Percentiles rank a stretch among this genome's conserved stretches.
phyloP scores from a whole-genome alignment of 2,113 vertebrate species.

The Osmerus eperlanus region DNA sequence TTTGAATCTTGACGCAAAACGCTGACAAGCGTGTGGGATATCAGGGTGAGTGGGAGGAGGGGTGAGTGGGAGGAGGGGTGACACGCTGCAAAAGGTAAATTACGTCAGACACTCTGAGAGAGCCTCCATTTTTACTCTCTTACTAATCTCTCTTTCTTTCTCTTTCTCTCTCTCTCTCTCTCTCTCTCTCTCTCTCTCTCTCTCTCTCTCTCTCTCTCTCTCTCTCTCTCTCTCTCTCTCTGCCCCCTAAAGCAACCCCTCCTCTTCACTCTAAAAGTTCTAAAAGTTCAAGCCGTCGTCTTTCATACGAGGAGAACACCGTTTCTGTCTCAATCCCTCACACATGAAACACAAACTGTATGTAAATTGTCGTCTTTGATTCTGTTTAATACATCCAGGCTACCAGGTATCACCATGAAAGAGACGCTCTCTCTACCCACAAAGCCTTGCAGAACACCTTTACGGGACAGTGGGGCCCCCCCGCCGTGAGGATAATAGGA shows the following conservation, averaged over 20 bases:
- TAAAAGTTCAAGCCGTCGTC: constrained; percentile 59
- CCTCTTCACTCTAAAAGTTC: constrained; percentile 45
- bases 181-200: constrained; percentile 20
- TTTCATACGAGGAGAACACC: constrained; percentile 48
- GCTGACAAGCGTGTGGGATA: constrained; percentile 33
- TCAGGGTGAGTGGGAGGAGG: too few relatives aligned
- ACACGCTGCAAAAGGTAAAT: constrained; percentile 49
- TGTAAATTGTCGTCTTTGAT: constrained; percentile 74
- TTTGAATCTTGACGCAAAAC: constrained; percentile 37
- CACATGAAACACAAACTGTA: constrained; percentile 69
- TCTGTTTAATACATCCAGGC: constrained; percentile 65
- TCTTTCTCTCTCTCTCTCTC: constrained; percentile 25
- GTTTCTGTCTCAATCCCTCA: constrained; percentile 66
- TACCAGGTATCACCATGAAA: constrained; percentile 65
- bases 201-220: constrained; percentile 21
- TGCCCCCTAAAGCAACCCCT: too few relatives aligned
- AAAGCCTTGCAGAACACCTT: constrained; percentile 56
- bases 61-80: constrained; percentile 37
- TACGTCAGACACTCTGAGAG: constrained; percentile 16
- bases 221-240: constrained; percentile 29
- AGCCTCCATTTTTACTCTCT: constrained; percentile 27
- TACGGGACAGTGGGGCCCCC: constrained; percentile 60
- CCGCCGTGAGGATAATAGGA: constrained; percentile 71
- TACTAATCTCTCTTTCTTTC: not conserved
- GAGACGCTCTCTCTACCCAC: constrained; percentile 48